Evolutionary conservation across 2,113 vertebrate genomes (phyloP).

Genomic region (Cryptomyrus ogoouensis): DNA sequence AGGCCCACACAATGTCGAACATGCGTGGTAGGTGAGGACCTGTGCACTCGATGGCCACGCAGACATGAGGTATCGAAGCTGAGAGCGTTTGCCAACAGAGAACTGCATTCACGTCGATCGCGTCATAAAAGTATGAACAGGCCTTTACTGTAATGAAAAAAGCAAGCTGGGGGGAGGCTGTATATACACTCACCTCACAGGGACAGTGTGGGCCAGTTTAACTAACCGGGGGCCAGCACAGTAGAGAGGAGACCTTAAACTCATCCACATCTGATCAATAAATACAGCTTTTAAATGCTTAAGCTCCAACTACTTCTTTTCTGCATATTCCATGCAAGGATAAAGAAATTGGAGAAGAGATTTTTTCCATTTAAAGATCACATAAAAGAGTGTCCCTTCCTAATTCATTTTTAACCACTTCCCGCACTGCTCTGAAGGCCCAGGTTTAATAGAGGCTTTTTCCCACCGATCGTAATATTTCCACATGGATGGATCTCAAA

Average conservation of each 20-base stretch:
- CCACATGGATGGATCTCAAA: slow-evolving; percentile 18
- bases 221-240: neutral
- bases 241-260: neutral
- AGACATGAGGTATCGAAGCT: neutral
- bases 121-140: neutral
- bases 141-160: neutral
- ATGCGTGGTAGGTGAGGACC: neutral
- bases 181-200: neutral
- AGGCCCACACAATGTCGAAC: neutral
- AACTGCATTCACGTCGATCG: neutral
- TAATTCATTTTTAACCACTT: slow-evolving; percentile 7
- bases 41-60: neutral
- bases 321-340: neutral
- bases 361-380: neutral
- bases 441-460: slow-evolving; percentile 13
- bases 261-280: neutral
- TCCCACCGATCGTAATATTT: slow-evolving; percentile 23
- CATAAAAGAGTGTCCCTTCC: neutral
- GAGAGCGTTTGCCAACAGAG: neutral
- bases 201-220: neutral
- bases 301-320: neutral
- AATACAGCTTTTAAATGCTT: neutral
- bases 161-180: neutral
- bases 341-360: neutral
- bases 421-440: neutral